Percentiles rank a stretch among this genome's conserved stretches.
phyloP scores from a whole-genome alignment of 92 coral and sea anemone genomes.

The Meandrina meandrites region DNA sequence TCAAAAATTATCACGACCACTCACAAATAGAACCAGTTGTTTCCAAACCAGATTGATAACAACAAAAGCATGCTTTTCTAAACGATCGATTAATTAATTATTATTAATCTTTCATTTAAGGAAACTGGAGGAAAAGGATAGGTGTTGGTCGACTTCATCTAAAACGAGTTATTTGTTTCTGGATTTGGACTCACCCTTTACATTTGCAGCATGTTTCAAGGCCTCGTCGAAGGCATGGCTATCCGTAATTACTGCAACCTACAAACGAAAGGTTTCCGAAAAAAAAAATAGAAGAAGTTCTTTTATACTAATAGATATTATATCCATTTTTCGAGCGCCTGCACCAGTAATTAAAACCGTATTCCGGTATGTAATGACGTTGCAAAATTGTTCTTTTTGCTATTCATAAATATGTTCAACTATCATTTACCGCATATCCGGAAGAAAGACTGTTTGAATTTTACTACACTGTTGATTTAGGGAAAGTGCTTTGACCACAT shows the following conservation, averaged over 20 bases:
- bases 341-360: no score
- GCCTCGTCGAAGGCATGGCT: conserved; percentile 14
- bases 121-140: no score
- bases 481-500: no score
- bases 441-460: neutral
- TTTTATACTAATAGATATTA: neutral
- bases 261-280: neutral
- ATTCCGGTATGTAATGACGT: neutral
- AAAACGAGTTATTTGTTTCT: neutral
- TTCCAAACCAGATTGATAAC: no score
- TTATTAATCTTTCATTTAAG: no score
- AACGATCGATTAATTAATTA: no score
- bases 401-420: neutral
- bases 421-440: no score
- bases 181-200: conserved; percentile 13
- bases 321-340: neutral
- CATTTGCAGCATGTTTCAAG: conserved; percentile 20
- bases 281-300: neutral
- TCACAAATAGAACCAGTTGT: no score
- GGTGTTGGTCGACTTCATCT: neutral
- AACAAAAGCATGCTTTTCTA: no score
- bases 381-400: no score
- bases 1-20: no score
- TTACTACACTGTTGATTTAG: no score
- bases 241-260: conserved; percentile 29